Conservation (phyloP, 2,888 invertebrate species). For the Aelia acuminata region DNA sequence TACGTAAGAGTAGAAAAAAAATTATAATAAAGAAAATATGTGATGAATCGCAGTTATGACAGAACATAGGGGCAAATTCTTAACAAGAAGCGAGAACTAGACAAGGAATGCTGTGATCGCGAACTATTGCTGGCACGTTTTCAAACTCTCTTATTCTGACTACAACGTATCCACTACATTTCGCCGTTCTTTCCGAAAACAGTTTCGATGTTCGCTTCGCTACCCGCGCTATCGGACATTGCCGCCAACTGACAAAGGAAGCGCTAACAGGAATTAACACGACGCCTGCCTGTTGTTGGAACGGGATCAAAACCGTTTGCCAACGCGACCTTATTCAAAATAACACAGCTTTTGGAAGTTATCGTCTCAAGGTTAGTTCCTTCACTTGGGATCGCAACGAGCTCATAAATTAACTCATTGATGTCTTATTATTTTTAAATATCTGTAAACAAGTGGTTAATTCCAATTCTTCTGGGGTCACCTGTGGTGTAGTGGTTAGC, state of each 20-base stretch:
- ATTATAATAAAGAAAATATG: not conserved
- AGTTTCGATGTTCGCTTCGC: not conserved
- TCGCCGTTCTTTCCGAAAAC: not conserved
- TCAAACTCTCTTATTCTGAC: not conserved
- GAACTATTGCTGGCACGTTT: not conserved
- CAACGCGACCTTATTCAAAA: not conserved
- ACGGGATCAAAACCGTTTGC: not conserved
- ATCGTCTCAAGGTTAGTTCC: not conserved
- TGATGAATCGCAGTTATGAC: not conserved
- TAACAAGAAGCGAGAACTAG: not conserved
- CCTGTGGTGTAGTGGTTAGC: no score
- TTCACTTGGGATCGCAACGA: not conserved
- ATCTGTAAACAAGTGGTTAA: no score
- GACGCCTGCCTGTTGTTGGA: not conserved
- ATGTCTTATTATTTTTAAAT: no score
- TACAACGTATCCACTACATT: not conserved
- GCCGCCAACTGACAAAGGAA: not conserved
- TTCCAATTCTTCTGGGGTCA: no score
- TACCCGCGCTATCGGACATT: not conserved
- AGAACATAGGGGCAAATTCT: not conserved
- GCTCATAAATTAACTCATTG: no score
- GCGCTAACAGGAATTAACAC: not conserved
- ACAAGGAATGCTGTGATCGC: not conserved
- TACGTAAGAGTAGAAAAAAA: no score
- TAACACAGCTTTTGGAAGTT: constrained; percentile 30